Evolutionary conservation across 2,113 vertebrate genomes (phyloP).

Genomic region (Phoenicopterus ruber): DNA sequence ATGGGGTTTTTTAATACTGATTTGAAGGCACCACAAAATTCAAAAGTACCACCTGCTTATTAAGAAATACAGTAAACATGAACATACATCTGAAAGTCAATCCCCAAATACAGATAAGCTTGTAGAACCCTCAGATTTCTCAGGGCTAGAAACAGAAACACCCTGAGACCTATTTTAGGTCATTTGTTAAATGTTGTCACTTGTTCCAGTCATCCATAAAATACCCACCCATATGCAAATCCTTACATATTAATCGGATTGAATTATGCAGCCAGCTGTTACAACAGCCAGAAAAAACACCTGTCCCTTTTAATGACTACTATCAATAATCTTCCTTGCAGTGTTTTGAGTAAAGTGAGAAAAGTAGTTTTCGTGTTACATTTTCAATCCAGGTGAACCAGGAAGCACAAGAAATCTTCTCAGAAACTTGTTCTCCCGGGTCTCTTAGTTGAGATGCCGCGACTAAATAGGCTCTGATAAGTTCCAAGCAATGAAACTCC

Average conservation of each 20-base stretch:
- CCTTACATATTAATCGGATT: conserved; percentile 37
- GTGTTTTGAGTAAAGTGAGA: not conserved
- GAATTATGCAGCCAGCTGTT: conserved; percentile 57
- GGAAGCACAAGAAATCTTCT: not conserved
- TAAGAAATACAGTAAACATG: not conserved
- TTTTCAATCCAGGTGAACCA: not conserved
- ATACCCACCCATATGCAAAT: conserved; percentile 19
- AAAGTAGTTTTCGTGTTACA: not conserved
- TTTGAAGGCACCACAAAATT: not conserved
- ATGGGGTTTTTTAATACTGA: rapidly evolving
- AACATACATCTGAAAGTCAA: not conserved
- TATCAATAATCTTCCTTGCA: conserved; percentile 43
- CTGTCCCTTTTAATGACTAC: conserved; percentile 48
- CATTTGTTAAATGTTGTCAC: conserved; percentile 41
- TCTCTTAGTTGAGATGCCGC: not conserved
- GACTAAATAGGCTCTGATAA: not conserved
- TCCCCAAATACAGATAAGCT: not conserved
- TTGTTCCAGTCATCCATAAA: conserved; percentile 43
- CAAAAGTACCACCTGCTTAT: not conserved
- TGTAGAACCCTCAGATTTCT: not conserved
- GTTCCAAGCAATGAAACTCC: not conserved
- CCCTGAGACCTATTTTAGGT: conserved; percentile 1
- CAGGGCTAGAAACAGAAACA: not conserved
- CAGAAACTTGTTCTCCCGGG: not conserved
- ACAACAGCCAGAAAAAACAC: conserved; percentile 46